Evolutionary conservation across 2,797 vertebrate species (phyloP), one percentile per base, ranked within the genome.

Genomic region (Jordanella pulchra): DNA sequence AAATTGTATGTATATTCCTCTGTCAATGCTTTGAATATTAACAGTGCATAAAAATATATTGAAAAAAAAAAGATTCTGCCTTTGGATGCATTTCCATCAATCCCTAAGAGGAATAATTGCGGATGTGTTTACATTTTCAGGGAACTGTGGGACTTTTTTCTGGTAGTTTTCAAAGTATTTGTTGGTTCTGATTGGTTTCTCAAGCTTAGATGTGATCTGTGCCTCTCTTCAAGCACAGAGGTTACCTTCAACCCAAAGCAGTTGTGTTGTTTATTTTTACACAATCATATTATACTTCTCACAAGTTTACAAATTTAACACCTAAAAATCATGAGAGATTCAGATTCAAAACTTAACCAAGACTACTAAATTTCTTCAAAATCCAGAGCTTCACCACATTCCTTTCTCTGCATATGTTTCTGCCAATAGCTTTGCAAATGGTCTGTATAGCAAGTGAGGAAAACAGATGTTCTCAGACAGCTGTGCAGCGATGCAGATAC

Each of bases 1-100:
- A 95, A 95, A 95, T 87, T 93, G 87, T 93, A 87, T 93, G 89
- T 93, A 89, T 92, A 86, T 85, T 93, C 87, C 89, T 91, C 89
- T 93, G 91, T 93, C 93, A 84, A 84, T 90, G 90, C 93, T 93
- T 94, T 95, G 92, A 89, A 91, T 92, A 93, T 89, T 88, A 92
- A 93, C 91, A 91, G 87, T 94, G 92, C 93, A 93, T 94, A 91
- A 91, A 91, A 88, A 83, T 83, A 84, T 80, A 84, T 85, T 80
- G 85, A 90, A 72, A 86, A 81, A 84, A 87, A 91, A 75, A 86
- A 80, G 84, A 89, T 81, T 89, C 83, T 68, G 80, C 85, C 91
- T 90, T 87, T 84, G 88, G 89, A 92, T 90, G 84, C 86, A 82
- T 92, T 92, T 92, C 90, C 84, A 77, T 90, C 84, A 63, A 89